Percentiles rank a stretch among this genome's conserved stretches.
phyloP scores from a whole-genome alignment of 1,140 invertebrate genomes.

The Drosophila sucinea region DNA sequence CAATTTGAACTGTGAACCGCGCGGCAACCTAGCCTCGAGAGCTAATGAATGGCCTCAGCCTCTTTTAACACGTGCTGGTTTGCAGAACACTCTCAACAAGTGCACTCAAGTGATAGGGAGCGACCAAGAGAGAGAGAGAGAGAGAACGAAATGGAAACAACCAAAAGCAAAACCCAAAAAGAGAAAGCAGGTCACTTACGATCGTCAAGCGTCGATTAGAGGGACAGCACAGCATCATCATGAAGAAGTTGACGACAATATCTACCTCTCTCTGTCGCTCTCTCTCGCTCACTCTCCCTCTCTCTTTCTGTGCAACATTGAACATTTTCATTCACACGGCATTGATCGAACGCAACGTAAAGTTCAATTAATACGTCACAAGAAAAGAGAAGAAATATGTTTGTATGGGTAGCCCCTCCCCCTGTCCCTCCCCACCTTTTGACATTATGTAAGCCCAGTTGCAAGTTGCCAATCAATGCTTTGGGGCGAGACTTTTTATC shows the following conservation, averaged over 20 bases:
- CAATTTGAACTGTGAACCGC: conserved; percentile 41
- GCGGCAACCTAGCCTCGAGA: conserved; percentile 21
- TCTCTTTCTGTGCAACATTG: background rate
- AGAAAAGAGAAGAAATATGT: conserved; percentile 23
- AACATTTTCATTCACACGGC: conserved; percentile 29
- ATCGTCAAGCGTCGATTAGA: conserved; percentile 56
- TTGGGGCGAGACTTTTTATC: too few relatives aligned
- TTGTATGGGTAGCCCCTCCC: too few relatives aligned
- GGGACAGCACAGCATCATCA: conserved; percentile 42
- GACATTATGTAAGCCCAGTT: too few relatives aligned
- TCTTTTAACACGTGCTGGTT: conserved; percentile 34
- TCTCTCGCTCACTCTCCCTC: too few relatives aligned
- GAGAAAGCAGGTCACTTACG: conserved; percentile 82
- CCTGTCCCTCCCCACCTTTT: too few relatives aligned
- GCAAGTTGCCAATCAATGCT: too few relatives aligned
- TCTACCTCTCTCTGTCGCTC: background rate
- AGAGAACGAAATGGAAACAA: background rate
- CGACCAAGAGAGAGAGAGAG: background rate
- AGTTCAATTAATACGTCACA: conserved; percentile 76
- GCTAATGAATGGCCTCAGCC: conserved; percentile 17
- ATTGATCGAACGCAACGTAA: conserved; percentile 33
- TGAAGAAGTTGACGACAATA: conserved; percentile 32
- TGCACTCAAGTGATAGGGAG: background rate
- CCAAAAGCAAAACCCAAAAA: conserved; percentile 34
- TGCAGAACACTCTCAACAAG: conserved; percentile 36